phyloP scores from a whole-genome alignment of 2,113 vertebrate species.

The Accipiter cooperii region DNA sequence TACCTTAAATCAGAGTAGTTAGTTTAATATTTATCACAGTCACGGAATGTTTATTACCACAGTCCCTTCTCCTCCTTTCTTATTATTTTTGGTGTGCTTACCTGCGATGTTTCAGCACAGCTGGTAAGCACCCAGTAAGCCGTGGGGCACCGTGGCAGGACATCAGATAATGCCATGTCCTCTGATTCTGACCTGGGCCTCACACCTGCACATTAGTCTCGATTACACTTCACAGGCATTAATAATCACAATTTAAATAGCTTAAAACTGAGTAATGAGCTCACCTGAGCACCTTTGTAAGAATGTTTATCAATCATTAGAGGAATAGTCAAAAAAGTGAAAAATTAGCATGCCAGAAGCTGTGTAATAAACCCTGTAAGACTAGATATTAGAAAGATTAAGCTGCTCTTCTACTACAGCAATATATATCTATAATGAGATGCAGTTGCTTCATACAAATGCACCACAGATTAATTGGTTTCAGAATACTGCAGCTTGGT shows the following conservation, averaged over 20 bases:
- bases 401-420: not conserved
- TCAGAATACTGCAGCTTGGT: slow-evolving; percentile 14
- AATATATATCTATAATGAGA: slow-evolving; percentile 39
- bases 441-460: slow-evolving; percentile 42
- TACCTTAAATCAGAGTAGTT: not conserved
- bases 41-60: not conserved
- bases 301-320: slow-evolving; percentile 25
- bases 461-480: slow-evolving; percentile 32
- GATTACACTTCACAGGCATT: not conserved
- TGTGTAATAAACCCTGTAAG: slow-evolving; percentile 6
- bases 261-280: not conserved
- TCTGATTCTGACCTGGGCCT: not conserved
- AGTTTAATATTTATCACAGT: not conserved
- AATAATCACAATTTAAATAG: not conserved
- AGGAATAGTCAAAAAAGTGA: not conserved
- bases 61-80: not conserved
- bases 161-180: not conserved
- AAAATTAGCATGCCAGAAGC: slow-evolving; percentile 29
- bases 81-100: not conserved
- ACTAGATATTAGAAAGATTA: slow-evolving; percentile 47
- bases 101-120: not conserved
- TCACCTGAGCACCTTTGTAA: not conserved
- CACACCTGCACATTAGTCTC: not conserved
- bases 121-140: not conserved
- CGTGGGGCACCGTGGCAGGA: not conserved